Base-by-base conservation (phyloP, 2,888 invertebrate species). In the Spatulosminthurus flaviceps region DNA sequence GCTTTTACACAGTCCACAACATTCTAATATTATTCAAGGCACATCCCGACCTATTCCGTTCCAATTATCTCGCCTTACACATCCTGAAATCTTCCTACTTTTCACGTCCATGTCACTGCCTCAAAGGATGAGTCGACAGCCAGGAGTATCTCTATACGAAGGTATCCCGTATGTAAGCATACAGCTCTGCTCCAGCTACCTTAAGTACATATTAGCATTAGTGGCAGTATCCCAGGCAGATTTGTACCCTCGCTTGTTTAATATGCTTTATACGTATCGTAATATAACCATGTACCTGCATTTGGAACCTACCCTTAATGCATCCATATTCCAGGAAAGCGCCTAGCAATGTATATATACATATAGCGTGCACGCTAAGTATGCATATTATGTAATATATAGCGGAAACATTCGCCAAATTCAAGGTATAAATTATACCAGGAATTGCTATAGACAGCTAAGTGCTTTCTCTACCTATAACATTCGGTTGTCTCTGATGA, bases 41-140 rank as follows among this genome's bases (percentile, higher is more conserved):
- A 84, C 83, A 83, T 83, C 78, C 71, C 78, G 79, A 83, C 81
- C 83, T 82, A 84, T 84, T 83, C 83, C 81, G 80, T 83, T 83
- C 83, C 83, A 84, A 83, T 84, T 83, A 84, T 84, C 83, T 84
- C 81, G 79, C 81, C 81, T 80, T 80, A 74, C 77, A 74, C 81
- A 76, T 76, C 67, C 76, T 42, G 22, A 66, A 66, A 67, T 43
- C 70, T 66, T 41, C 77, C 43, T 21, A 21, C 71, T 60, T 60
- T 28, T 28, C 73, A n/a, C 73, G 28, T 73, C 73, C 73, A 11
- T 64, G 64, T 64, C 64, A 64, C 64, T 64, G 64, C 11, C 16
- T 51, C 19, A n/a, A 51, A 51, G 51, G 51, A 51, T 51, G 51
- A 51, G 51, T 2, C 19, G 51, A 51, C 51, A 51, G 51, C 51